Conservation (phyloP, 2,888 invertebrate genomes). For the Tipula lateralis region DNA sequence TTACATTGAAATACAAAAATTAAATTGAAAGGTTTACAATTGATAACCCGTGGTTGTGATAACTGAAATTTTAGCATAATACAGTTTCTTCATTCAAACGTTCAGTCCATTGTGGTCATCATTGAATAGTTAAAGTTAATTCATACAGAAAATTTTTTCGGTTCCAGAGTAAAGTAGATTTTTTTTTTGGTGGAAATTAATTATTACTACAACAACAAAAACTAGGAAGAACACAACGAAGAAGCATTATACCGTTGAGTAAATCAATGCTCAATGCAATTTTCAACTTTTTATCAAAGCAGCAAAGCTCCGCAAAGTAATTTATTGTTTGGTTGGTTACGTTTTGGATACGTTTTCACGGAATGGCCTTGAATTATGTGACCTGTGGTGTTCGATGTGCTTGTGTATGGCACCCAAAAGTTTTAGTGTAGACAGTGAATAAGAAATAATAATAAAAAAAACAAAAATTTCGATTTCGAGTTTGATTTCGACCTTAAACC, state of each 20-base stretch:
- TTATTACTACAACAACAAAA: neutral
- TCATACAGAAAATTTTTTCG: neutral
- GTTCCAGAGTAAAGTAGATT: neutral
- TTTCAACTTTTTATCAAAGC: neutral
- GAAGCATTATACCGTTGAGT: neutral
- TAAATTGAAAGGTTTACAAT: neutral
- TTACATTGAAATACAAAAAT: neutral
- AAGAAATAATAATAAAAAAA: no score
- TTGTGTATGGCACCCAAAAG: neutral
- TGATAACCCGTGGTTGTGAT: neutral
- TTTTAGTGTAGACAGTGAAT: neutral
- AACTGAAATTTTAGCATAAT: neutral
- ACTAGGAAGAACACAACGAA: neutral
- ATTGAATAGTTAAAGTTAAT: neutral
- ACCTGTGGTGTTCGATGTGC: neutral
- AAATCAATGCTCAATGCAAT: neutral
- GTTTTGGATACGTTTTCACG: neutral
- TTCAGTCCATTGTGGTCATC: neutral
- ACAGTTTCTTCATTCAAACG: neutral
- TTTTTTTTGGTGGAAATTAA: neutral
- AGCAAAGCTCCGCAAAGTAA: neutral
- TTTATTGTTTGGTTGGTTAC: neutral
- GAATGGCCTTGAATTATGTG: constrained; percentile 11
- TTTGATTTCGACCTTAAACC: no score
- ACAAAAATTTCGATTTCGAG: neutral